Evolutionary conservation across 1,140 invertebrate genomes (phyloP), one percentile per base, ranked within the genome.

Genomic region (Drosophila mayri): DNA sequence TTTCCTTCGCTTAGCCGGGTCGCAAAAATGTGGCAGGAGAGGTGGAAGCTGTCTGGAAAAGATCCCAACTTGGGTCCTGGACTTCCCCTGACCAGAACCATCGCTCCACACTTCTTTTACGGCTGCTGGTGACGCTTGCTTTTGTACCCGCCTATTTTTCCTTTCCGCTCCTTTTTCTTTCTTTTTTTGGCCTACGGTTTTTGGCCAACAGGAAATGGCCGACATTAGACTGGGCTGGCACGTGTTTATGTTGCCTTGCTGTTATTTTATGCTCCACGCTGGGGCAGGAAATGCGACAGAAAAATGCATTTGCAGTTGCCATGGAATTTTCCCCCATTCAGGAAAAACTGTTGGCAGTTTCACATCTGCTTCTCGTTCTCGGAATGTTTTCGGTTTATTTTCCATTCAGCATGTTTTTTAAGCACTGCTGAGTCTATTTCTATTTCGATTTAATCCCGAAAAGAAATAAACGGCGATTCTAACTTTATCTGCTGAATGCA

Each of bases 191-290:
- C 55, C 55, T 75, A 76, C 65, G 46, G 83, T 80, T 83, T 82
- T 76, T 61, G 68, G 84, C 63, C 76, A 83, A 80, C 84, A 87
- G 84, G 84, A 87, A 88, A 84, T 87, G 85, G 84, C 84, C 80
- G 86, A 77, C 84, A 88, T 87, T 87, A 87, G 76, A 83, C 80
- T 54, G 41, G 55, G 76, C 80, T 75, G 78, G 78, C 82, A 85
- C 82, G 82, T 86, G 82, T 86, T 81, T 82, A 71, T 86, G 74
- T 68, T 68, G 75, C 58, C 66, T 76, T 76, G 73, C 73, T 76
- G 73, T 76, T 76, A 76, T 76, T 76, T 76, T 76, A 76, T 76
- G 74, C 74, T 66, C 30, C 55, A 76, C 54, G 63, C 55, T 76
- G 74, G 64, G 62, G 54, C 74, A 76, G 74, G 73, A 76, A 76